Percentiles rank a stretch among this genome's conserved stretches.
These are phyloP conservation scores for Hyles lineata DNA, from an alignment of 2,888 invertebrate genomes.

Conservation along the genomic window DNA sequence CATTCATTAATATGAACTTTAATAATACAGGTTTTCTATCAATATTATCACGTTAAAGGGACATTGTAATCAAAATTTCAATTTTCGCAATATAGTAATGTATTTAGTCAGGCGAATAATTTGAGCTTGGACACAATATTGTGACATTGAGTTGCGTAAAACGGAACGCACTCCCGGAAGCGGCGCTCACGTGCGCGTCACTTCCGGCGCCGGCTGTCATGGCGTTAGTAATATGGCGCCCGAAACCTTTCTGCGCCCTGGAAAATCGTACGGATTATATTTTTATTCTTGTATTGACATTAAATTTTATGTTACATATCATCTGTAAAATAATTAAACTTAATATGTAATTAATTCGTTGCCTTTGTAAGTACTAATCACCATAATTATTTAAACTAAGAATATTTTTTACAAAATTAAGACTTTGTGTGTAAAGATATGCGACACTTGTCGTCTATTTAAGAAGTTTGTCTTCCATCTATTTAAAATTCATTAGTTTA, in stretches of 20 bases:
- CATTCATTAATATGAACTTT: too few species aligned
- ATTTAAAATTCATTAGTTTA: too few species aligned
- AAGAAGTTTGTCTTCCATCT: too few species aligned
- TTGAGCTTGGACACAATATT: constrained; percentile 56
- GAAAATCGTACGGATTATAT: constrained; percentile 46
- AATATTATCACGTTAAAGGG: too few species aligned
- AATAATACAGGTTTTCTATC: too few species aligned
- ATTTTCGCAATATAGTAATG: neutral
- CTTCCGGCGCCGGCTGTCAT: constrained; percentile 77
- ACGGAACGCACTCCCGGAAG: constrained; percentile 77
- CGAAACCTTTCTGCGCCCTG: constrained; percentile 70
- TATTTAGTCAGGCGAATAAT: constrained; percentile 32
- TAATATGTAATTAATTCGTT: too few species aligned
- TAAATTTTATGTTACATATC: neutral
- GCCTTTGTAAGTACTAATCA: too few species aligned
- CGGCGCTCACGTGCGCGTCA: constrained; percentile 79
- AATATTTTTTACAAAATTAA: too few species aligned
- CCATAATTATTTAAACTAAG: too few species aligned
- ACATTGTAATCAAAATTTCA: too few species aligned
- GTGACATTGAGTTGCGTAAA: constrained; percentile 80
- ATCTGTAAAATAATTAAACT: neutral
- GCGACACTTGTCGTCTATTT: too few species aligned
- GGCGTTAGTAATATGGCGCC: constrained; percentile 80
- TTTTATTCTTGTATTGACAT: neutral
- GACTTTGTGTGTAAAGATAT: too few species aligned